A percentile compares a stretch with the other conserved stretches of the same genome.
These are phyloP conservation scores for Chaitophorus viminalis DNA, from an alignment of 2,888 invertebrate species.

Conservation along the genomic window DNA sequence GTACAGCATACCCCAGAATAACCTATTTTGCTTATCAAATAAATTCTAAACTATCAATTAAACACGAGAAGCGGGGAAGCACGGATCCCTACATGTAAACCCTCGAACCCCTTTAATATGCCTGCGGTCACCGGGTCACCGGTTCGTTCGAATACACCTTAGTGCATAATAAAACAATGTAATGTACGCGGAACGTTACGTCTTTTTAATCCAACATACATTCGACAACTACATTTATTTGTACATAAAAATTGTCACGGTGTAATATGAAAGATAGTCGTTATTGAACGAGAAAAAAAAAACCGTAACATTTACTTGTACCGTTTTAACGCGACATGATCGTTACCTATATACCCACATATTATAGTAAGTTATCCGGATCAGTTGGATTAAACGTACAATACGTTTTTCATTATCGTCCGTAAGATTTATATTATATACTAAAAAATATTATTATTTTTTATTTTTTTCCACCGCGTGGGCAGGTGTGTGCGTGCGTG, in stretches of 20 bases:
- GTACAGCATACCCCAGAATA: too few relatives aligned
- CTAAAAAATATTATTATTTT: background rate
- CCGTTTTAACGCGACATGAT: background rate
- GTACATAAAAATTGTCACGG: background rate
- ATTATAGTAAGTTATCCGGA: background rate
- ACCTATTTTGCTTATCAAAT: too few relatives aligned
- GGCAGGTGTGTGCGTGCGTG: background rate
- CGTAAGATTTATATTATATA: constrained; percentile 25
- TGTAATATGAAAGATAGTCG: background rate
- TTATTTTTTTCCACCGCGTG: background rate
- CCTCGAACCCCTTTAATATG: too few relatives aligned
- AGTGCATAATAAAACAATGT: too few relatives aligned
- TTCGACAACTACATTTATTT: background rate
- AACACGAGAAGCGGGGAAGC: too few relatives aligned
- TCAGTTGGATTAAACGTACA: background rate
- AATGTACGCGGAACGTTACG: too few relatives aligned
- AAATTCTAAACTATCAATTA: too few relatives aligned
- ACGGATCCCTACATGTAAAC: too few relatives aligned
- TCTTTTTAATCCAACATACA: background rate
- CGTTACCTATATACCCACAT: too few relatives aligned
- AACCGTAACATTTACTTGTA: background rate
- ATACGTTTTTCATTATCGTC: constrained; percentile 13
- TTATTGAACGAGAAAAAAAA: background rate
- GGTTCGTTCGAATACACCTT: too few relatives aligned
- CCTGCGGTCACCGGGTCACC: too few relatives aligned